Base-by-base conservation (phyloP, 2,113 vertebrate species). In the Calyptommatus sinebrachiatus region DNA sequence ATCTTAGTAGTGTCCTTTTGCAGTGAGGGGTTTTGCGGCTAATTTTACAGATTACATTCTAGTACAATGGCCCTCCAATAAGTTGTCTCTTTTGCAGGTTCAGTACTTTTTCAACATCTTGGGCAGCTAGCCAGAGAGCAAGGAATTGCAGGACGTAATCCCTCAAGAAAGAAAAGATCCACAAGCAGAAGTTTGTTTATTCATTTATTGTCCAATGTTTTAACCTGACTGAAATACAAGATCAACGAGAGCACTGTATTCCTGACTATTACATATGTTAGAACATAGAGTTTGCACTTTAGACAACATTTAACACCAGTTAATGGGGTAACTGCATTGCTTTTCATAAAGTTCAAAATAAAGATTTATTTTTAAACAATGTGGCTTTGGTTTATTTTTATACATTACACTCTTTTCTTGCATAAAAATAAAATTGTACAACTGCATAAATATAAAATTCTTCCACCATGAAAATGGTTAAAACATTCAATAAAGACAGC, bases 371-470 rank as follows among this genome's bases (percentile, higher is more conserved):
- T 95, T 97, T 95, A 96, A 95, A 99, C 97, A 97, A 41, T 97
- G 97, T 96, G 96, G 98, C 97, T 99, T 99, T 99, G 98, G 98
- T 98, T 95, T 99, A 96, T 95, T 95, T 99, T 95, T 94, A 96
- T 96, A 99, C 96, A 97, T 97, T 97, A 98, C 95, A 97, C 95
- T 96, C 97, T 96, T 68, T 96, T 95, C 96, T 96, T 95, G 95
- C 95, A 97, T 96, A 95, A 96, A 96, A 97, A 98, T 96, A 96
- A 98, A 98, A 98, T 97, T 97, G 96, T 99, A 99, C 97, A 99
- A 99, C 97, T 99, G 97, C 97, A 99, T 99, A 99, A 99, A 99
- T 99, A 99, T 98, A 99, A 98, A 99, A 99, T 97, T 99, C 95
- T 96, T 98, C 95, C 96, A 99, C 96, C 97, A 97, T 98, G 97